These are phyloP conservation scores for Drosophila rufa DNA, from an alignment of 1,140 invertebrate species.

Conservation along the genomic window DNA sequence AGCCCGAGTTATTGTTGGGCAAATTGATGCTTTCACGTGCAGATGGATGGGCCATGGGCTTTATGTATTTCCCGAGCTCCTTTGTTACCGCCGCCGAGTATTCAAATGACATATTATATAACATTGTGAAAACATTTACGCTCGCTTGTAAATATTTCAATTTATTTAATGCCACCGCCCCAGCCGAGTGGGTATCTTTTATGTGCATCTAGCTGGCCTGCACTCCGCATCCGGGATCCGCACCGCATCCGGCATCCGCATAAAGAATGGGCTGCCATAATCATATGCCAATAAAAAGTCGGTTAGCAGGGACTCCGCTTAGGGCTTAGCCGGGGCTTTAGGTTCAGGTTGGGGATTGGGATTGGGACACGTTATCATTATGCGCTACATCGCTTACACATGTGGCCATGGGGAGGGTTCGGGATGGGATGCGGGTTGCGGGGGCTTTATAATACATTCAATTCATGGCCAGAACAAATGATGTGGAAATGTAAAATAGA, in stretches of 20 bases:
- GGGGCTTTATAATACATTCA: constrained; percentile 78
- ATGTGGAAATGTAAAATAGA: constrained; percentile 84
- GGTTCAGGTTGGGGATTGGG: constrained; percentile 24
- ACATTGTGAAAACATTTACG: constrained; percentile 79
- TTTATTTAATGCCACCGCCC: constrained; percentile 72
- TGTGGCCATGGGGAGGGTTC: constrained; percentile 30
- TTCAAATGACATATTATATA: constrained; percentile 74
- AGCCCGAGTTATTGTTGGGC: constrained; percentile 41
- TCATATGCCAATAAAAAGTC: constrained; percentile 83
- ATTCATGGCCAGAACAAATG: constrained; percentile 83
- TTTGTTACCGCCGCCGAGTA: constrained; percentile 23
- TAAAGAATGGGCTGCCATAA: constrained; percentile 79
- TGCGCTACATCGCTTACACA: constrained; percentile 79
- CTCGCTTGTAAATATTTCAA: constrained; percentile 80
- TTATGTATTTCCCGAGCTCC: constrained; percentile 23
- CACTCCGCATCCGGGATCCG: constrained; percentile 34
- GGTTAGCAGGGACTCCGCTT: constrained; percentile 59
- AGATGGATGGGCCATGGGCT: constrained; percentile 39
- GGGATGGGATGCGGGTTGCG: not conserved
- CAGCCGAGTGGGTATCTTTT: constrained; percentile 58
- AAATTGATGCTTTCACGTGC: constrained; percentile 63
- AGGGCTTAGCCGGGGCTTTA: constrained; percentile 11
- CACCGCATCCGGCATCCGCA: constrained; percentile 40
- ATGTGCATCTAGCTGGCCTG: constrained; percentile 67
- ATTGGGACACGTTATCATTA: constrained; percentile 74